Base-by-base conservation (phyloP, 2,797 vertebrate genomes). In the Natrix natrix region DNA sequence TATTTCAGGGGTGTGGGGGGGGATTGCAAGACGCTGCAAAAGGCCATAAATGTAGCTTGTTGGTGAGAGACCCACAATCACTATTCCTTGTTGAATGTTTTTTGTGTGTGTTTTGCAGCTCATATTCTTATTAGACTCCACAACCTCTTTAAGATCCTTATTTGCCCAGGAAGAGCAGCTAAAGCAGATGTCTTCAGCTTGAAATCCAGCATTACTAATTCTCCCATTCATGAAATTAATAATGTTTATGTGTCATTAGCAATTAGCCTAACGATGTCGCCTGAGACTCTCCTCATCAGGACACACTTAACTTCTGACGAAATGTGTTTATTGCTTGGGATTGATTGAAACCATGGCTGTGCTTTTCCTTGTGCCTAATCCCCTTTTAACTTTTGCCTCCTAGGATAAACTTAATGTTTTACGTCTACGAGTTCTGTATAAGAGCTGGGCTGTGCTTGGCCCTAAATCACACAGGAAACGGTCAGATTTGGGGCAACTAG, bases 221-320 rank as follows among this genome's bases (percentile, higher is more conserved):
- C 61, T 93, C 92, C 78, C 91, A 87, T 93, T 87, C 60, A 94
- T 55, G 63, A 92, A 90, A 94, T 90, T 91, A 91, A 93, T 94
- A 95, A 91, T 93, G 17, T 92, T 92, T 89, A 22, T 90, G 83
- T 63, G 88, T 93, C 74, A 8, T 95, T 94, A 96, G 93, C 66
- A 91, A 88, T 16, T 91, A 96, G 91, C 92, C 93, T 93, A 94
- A 95, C 93, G 95, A 96, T 96, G 90, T 2, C 89, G 92, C 96
- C 86, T 52, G 60, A 91, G 86, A 86, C 89, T 91, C 69, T 24
- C 26, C 55, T 69, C 61, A 91, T 90, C 24, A 88, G 54, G 59
- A 20, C 55, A 74, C 24, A 57, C 26, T 61, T 90, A 28, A 57
- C 89, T 87, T 90, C 83, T 56, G 57, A 90, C 55, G 8, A 90